Evolutionary conservation across 2,888 invertebrate species (phyloP).

Genomic region (Eupithecia subfuscata): DNA sequence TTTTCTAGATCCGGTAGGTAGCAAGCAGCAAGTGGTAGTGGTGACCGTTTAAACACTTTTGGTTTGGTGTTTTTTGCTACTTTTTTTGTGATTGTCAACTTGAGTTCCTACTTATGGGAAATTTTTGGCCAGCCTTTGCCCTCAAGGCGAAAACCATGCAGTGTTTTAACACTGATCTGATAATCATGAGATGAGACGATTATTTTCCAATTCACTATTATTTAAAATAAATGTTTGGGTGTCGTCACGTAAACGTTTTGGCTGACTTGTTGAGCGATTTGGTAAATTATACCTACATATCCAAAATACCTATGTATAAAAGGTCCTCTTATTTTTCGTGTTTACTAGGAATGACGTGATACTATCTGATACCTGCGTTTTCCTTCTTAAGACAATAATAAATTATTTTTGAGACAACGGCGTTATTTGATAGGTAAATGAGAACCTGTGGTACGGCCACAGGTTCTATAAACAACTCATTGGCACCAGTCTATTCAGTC

Average conservation of each 20-base stretch:
- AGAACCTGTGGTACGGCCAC: no score
- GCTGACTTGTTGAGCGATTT: background rate
- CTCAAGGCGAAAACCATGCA: background rate
- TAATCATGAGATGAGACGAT: background rate
- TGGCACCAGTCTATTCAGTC: no score
- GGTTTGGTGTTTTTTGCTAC: background rate
- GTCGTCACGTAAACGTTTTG: background rate
- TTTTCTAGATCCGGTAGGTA: conserved; percentile 5
- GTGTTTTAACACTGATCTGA: background rate
- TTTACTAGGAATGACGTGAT: background rate
- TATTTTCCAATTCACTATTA: background rate
- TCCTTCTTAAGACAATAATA: background rate
- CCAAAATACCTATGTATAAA: background rate
- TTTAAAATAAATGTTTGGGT: background rate
- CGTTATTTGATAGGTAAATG: no score
- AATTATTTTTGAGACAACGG: background rate
- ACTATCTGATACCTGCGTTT: background rate
- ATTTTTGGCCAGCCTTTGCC: background rate
- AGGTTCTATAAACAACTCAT: no score
- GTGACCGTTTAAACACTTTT: background rate
- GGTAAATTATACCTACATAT: background rate
- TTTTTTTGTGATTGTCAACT: background rate
- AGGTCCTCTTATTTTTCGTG: background rate
- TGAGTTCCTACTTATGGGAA: background rate
- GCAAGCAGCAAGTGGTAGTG: background rate